Evolutionary conservation across 1,140 invertebrate species (phyloP), one percentile per base, ranked within the genome.

Genomic region (Thaumatotibia leucotreta): DNA sequence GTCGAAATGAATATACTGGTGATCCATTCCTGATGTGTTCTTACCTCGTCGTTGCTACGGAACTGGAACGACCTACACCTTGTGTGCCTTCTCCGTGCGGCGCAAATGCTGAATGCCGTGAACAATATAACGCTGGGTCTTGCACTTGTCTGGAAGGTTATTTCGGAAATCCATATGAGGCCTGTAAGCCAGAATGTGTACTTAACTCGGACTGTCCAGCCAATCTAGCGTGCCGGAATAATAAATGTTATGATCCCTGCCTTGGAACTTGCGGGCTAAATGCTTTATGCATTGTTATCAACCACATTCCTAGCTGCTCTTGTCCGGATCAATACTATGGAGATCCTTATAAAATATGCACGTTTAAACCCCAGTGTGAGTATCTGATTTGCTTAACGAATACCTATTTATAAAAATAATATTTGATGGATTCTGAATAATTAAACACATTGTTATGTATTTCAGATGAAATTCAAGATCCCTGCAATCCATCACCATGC

Each of bases 151-250:
- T 95, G 39, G 92, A 93, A 6, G 94, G 95, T 29, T 96, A 95
- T 77, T 94, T 95, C 73, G 97, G 97, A 29, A 96, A 97, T 87
- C 96, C 97, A 0, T 95, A 96, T 74, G 93, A 92, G 61, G 77
- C 80, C 24, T 94, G 93, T 74, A 91, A 92, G 31, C 94, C 94
- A 3, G 94, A 95, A 83, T 94, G 92, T 74, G 79, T 92, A 67
- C 77, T 92, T 49, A 93, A 92, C 75, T 92, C 92, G 4, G 93
- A 94, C 73, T 94, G 93, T 73, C 76, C 91, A 2, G 86, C 91
- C 5, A 88, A 92, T 73, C 67, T 87, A 32, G 92, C 93, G 5
- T 94, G 93, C 70, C 74, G 91, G 10, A 91, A 92, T 69, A 92
- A 93, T 66, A 93, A 94, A 82, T 94, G 93, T 70, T 83, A 89